Base-by-base conservation (phyloP, 2,797 vertebrate species). In the Hoplostethus mediterraneus region DNA sequence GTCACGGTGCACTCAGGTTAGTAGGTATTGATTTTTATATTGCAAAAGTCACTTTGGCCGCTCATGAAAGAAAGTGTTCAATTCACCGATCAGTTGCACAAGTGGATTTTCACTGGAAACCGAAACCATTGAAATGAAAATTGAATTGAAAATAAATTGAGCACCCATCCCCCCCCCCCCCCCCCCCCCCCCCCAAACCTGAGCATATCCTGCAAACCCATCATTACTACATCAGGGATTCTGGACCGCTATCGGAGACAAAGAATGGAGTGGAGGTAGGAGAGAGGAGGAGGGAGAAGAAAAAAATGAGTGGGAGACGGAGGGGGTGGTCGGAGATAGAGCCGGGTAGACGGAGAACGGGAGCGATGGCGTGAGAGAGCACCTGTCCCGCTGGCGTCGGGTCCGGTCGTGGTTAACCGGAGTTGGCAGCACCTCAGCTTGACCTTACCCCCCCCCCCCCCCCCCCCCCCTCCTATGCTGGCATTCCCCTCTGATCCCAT, bases 391-490 rank as follows among this genome's bases (percentile, higher is more conserved):
- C 82, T 62, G 71, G 71, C 75, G 68, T 79, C 49, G 42, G 76
- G 86, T 83, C 56, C 48, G 66, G 82, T 89, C 54, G 76, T 67
- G 58, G 71, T 83, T 94, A 95, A 95, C 86, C 80, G 81, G 85
- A 92, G 89, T 89, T 94, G 94, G 90, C 94, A 94, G 93, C 80
- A 88, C 88, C 88, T 92, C 88, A 80, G 90, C 84, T 91, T 88
- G 88, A 93, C 85, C 90, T 90, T 84, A 71, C 82, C 87, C 89
- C 82, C 57, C 80, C 81, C 53, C 79, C 21, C 21, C 79, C 21
- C 21, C 82, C 87, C 89, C 82, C 57, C 80, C 81, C 53, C 79
- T 1, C 21, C 83, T 78, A 86, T 42, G 73, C 79, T 61, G 79
- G 85, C 33, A 44, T 85, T 80, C 77, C 84, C 80, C 74, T 88